phyloP scores from a whole-genome alignment of 37 sponge, comb jelly and placozoan genomes.

The Ephydatia muelleri region DNA sequence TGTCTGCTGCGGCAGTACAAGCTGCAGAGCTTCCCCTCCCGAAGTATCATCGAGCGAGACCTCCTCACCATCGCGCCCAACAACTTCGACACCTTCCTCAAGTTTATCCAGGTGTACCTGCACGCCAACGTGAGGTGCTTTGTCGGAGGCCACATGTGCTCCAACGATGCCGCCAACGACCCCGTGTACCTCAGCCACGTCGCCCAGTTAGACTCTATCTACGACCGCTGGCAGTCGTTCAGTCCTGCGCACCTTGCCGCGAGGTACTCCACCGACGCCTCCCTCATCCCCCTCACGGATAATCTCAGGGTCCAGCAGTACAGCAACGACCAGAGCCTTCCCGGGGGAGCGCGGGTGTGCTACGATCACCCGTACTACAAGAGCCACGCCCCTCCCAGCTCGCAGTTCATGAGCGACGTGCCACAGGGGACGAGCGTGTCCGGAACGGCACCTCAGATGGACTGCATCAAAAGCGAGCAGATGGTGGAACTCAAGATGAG shows the following conservation, averaged over 20 bases:
- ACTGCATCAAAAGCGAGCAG: background rate
- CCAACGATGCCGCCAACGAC: constrained; percentile 56
- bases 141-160: constrained; percentile 75
- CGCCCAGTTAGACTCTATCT: constrained; percentile 59
- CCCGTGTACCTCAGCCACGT: constrained; percentile 63
- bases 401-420: constrained; percentile 17
- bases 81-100: constrained; percentile 50
- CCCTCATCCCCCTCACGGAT: constrained; percentile 22
- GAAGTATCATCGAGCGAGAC: constrained; percentile 48
- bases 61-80: constrained; percentile 34
- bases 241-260: constrained; percentile 9
- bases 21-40: constrained; percentile 46
- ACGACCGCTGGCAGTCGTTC: constrained; percentile 60
- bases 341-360: constrained; percentile 39
- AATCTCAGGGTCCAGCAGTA: constrained; percentile 35
- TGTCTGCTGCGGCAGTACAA: constrained; percentile 64
- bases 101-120: constrained; percentile 54
- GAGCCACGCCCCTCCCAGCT: constrained; percentile 28
- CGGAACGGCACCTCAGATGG: background rate
- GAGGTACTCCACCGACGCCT: constrained; percentile 52
- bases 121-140: constrained; percentile 63
- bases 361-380: constrained; percentile 48
- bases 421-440: constrained; percentile 6
- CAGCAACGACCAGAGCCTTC: constrained; percentile 48
- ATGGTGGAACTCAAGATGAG: background rate